phyloP scores from a whole-genome alignment of 2,888 invertebrate genomes.

The Andrena fulva region DNA sequence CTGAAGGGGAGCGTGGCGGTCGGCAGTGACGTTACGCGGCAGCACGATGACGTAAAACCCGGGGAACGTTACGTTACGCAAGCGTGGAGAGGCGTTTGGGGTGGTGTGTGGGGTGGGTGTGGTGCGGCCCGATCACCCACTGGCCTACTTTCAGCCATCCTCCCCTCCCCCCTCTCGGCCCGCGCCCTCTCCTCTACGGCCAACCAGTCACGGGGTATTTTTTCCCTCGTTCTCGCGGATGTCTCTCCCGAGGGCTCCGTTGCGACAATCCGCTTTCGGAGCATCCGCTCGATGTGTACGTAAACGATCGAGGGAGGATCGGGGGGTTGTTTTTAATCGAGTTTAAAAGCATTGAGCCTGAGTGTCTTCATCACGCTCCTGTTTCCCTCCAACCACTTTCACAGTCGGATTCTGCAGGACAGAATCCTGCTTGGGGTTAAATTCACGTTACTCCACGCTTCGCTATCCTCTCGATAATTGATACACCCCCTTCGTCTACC shows the following conservation, averaged over 20 bases:
- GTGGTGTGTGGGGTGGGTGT: constrained; percentile 44
- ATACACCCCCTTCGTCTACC: too few relatives aligned
- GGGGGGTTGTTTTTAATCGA: constrained; percentile 26
- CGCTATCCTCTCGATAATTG: too few relatives aligned
- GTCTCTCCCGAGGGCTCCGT: constrained; percentile 43
- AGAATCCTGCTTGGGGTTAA: too few relatives aligned
- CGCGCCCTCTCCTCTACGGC: constrained; percentile 21
- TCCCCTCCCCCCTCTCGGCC: constrained; percentile 16
- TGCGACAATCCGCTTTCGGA: constrained; percentile 51
- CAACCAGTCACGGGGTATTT: constrained; percentile 43
- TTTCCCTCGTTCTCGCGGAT: constrained; percentile 23
- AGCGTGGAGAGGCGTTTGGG: constrained; percentile 72
- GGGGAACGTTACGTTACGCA: constrained; percentile 80
- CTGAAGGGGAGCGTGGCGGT: constrained; percentile 37
- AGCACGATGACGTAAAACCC: constrained; percentile 81
- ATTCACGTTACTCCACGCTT: too few relatives aligned
- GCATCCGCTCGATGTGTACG: constrained; percentile 7
- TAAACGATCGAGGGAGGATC: constrained; percentile 19
- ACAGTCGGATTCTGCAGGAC: neutral
- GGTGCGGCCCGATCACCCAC: constrained; percentile 81
- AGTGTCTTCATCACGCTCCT: neutral
- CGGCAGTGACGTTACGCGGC: constrained; percentile 78
- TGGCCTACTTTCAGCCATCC: constrained; percentile 75
- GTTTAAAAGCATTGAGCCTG: neutral
- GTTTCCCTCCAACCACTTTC: neutral